phyloP scores from a whole-genome alignment of 2,797 vertebrate genomes.

The Girardinus metallicus region DNA sequence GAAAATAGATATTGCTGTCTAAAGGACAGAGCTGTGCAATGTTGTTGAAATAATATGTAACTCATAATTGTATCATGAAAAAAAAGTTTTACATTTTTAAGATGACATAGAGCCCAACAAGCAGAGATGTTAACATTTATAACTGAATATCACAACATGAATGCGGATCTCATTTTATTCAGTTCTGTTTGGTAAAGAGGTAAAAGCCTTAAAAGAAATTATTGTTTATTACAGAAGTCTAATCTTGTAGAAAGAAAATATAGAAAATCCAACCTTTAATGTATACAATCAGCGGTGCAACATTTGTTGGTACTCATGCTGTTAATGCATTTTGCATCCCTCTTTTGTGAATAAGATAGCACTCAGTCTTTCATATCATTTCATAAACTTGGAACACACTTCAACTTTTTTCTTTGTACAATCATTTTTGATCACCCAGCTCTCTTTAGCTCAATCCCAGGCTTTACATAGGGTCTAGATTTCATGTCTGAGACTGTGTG shows the following conservation, averaged over 20 bases:
- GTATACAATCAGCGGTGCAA: neutral
- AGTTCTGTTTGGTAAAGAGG: neutral
- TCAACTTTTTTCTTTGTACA: neutral
- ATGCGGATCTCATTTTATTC: neutral
- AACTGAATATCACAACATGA: neutral
- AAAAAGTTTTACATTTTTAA: slow-evolving; percentile 1
- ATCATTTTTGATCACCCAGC: neutral
- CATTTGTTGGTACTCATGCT: neutral
- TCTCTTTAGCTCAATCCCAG: neutral
- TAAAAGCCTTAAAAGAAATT: neutral
- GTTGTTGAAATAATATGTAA: slow-evolving; percentile 13
- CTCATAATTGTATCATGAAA: neutral
- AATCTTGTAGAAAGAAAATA: neutral
- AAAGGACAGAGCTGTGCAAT: neutral
- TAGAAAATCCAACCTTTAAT: neutral
- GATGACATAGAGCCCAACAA: neutral
- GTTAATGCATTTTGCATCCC: neutral
- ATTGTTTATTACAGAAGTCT: neutral
- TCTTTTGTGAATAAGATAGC: neutral
- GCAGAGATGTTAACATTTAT: neutral
- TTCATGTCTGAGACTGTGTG: no score
- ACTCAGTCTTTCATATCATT: neutral
- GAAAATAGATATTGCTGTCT: slow-evolving; percentile 20
- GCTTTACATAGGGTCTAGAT: neutral
- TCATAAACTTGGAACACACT: neutral